These are phyloP conservation scores for Cynocephalus volans DNA, from an alignment of 2,113 vertebrate genomes.

Conservation along the genomic window DNA sequence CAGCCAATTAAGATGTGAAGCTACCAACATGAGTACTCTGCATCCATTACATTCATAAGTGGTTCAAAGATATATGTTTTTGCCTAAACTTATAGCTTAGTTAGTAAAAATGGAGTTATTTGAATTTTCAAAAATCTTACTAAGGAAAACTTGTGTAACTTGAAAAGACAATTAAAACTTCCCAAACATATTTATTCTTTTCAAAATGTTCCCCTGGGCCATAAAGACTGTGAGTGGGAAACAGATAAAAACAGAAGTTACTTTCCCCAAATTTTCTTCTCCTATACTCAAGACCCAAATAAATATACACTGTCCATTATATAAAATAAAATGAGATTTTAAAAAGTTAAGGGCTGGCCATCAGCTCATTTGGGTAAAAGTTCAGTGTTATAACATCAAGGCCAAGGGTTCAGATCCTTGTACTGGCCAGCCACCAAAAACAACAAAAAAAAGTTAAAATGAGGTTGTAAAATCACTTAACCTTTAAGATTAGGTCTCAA, in stretches of 20 bases:
- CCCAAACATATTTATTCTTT: constrained; percentile 12
- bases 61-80: background rate
- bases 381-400: no score
- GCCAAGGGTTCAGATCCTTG: no score
- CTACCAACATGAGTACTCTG: background rate
- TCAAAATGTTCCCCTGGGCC: background rate
- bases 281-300: constrained; percentile 1
- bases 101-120: background rate
- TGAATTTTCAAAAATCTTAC: constrained; percentile 3
- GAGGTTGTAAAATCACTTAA: background rate
- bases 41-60: rapidly evolving
- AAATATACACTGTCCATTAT: background rate
- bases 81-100: background rate
- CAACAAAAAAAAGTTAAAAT: background rate
- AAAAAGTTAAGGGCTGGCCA: background rate
- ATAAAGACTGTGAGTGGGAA: constrained; percentile 7
- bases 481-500: constrained; percentile 23
- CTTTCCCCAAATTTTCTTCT: constrained; percentile 32
- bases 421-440: no score
- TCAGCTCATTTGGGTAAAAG: no score
- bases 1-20: background rate
- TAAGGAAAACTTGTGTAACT: background rate
- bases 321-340: background rate
- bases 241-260: background rate
- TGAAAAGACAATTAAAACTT: constrained; percentile 45